These are phyloP conservation scores for Sphecodes monilicornis DNA, from an alignment of 2,888 invertebrate genomes.

Conservation along the genomic window DNA sequence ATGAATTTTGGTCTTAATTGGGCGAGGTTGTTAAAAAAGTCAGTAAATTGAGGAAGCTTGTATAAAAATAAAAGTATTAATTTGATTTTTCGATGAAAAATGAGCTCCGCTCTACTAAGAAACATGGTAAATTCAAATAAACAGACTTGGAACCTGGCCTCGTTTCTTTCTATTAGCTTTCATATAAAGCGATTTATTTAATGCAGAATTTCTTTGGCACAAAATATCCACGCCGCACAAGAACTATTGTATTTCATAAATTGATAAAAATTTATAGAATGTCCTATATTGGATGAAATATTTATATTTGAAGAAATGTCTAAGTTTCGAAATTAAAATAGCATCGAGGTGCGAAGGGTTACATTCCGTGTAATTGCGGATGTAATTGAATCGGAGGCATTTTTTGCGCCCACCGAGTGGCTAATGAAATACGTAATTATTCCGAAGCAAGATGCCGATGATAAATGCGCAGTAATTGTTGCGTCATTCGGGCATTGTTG, in stretches of 20 bases:
- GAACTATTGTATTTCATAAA: too few relatives aligned
- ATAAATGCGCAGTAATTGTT: slow-evolving; percentile 50
- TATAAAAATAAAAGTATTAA: background rate
- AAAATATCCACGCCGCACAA: background rate
- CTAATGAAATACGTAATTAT: slow-evolving; percentile 43
- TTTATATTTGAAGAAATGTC: background rate
- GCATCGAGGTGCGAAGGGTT: background rate
- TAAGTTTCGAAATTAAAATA: background rate
- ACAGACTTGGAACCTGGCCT: background rate
- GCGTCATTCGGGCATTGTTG: slow-evolving; percentile 43
- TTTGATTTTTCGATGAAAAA: background rate
- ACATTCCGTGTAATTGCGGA: background rate
- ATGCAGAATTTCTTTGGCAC: background rate
- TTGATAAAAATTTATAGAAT: too few relatives aligned
- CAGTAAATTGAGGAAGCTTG: background rate
- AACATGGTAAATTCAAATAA: background rate
- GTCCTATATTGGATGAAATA: background rate
- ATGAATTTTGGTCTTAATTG: background rate
- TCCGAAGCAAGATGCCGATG: slow-evolving; percentile 38
- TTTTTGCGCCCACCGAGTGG: slow-evolving; percentile 12
- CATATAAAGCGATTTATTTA: background rate
- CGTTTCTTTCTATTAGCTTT: background rate
- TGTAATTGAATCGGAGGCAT: background rate
- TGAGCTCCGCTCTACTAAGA: background rate
- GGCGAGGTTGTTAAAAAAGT: background rate